A percentile compares a stretch with the other conserved stretches of the same genome.
Evolutionary conservation across 2,113 vertebrate species (phyloP).

Genomic region (Rhinoderma darwinii): DNA sequence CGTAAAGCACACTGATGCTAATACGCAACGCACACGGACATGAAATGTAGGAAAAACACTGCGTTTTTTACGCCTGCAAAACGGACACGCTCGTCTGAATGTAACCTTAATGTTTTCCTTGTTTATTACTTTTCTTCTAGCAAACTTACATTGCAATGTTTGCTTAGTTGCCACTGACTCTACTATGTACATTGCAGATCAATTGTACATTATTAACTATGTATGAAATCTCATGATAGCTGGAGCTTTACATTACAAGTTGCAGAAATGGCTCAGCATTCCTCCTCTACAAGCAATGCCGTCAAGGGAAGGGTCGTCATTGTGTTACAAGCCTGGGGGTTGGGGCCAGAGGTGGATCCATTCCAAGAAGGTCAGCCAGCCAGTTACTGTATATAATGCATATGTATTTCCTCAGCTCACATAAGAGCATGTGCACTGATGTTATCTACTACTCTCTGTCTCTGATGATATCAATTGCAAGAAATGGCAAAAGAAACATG

Average conservation of each 20-base stretch:
- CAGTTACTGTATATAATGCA: background rate
- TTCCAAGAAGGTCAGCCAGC: background rate
- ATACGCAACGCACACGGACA: too few species aligned
- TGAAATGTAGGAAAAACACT: too few species aligned
- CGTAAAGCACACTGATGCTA: too few species aligned
- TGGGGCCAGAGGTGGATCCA: background rate
- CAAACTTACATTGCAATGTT: background rate
- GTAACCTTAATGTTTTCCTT: background rate
- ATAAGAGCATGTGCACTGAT: background rate
- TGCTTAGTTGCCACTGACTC: background rate
- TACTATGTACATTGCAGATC: background rate
- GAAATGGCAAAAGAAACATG: background rate
- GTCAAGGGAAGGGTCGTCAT: background rate
- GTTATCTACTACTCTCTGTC: background rate
- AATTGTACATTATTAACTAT: background rate
- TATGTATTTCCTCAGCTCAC: background rate
- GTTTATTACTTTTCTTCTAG: background rate
- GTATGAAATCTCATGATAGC: background rate
- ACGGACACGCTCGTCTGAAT: too few species aligned
- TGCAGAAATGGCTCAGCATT: background rate
- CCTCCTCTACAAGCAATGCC: background rate
- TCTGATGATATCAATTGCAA: background rate
- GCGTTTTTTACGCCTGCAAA: too few species aligned
- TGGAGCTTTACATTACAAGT: background rate
- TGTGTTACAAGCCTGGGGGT: slow-evolving; percentile 12